A percentile compares a stretch with the other conserved stretches of the same genome.
These are phyloP conservation scores for Tadarida brasiliensis DNA, from an alignment of 2,797 vertebrate species.

Conservation along the genomic window DNA sequence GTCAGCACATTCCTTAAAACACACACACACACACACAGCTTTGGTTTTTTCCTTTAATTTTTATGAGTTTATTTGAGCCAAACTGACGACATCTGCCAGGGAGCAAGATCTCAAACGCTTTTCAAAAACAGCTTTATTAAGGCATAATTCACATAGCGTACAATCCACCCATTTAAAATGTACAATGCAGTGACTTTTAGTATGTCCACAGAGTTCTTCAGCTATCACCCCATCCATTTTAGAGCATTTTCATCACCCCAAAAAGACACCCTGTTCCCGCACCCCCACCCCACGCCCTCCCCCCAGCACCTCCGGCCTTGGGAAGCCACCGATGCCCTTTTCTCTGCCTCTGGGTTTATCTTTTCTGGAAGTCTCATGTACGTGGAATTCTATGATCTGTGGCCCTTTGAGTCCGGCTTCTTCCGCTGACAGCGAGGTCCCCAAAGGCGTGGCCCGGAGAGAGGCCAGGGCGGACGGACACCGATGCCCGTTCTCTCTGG, in stretches of 20 bases:
- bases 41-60: background rate
- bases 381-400: background rate
- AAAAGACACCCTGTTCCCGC: background rate
- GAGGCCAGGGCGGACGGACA: background rate
- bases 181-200: fast-evolving
- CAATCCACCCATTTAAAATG: background rate
- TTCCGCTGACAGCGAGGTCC: background rate
- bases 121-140: background rate
- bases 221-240: background rate
- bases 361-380: background rate
- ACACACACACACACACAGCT: background rate
- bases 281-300: fast-evolving
- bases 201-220: background rate
- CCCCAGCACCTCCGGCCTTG: background rate
- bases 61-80: background rate
- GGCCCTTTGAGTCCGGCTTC: background rate
- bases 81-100: background rate
- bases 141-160: background rate
- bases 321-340: background rate
- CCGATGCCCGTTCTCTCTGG: background rate
- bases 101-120: background rate
- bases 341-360: background rate
- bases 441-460: background rate
- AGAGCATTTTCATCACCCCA: background rate
- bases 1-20: background rate